Percentiles rank a stretch among this genome's conserved stretches.
Conservation (phyloP, 2,888 invertebrate genomes). For the Tipula helvola region DNA sequence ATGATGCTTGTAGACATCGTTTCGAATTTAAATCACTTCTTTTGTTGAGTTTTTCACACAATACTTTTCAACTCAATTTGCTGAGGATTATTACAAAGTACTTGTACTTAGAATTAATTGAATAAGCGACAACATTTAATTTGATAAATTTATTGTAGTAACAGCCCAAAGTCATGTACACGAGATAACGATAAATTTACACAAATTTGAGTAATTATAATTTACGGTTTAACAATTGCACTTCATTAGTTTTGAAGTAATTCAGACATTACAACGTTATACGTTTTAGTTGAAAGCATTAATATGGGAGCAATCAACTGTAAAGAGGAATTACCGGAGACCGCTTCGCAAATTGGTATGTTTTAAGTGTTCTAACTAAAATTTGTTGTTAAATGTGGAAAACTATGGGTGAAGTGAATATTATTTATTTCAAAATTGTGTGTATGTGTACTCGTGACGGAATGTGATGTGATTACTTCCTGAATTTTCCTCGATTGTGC, state of each 20-base stretch:
- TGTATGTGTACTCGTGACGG: too few species aligned
- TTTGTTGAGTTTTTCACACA: not conserved
- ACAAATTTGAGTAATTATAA: not conserved
- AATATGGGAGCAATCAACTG: not conserved
- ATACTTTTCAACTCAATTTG: not conserved
- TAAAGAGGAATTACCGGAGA: not conserved
- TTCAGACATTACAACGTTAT: not conserved
- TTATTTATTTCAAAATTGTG: too few species aligned
- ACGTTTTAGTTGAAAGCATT: not conserved
- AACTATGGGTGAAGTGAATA: too few species aligned
- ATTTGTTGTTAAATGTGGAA: not conserved
- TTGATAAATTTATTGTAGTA: not conserved
- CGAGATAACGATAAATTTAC: not conserved
- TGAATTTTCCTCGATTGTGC: too few species aligned
- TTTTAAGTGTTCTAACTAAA: not conserved
- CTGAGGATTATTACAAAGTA: not conserved
- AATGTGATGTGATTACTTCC: too few species aligned
- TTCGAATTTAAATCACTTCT: not conserved
- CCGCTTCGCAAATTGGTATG: not conserved
- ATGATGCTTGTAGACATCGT: not conserved
- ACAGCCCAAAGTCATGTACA: not conserved
- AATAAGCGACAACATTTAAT: not conserved
- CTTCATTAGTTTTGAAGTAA: not conserved
- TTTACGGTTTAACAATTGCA: not conserved
- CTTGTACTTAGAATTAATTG: not conserved